Evolutionary conservation across 2,888 invertebrate species (phyloP), one percentile per base, ranked within the genome.

Genomic region (Agrochola macilenta): DNA sequence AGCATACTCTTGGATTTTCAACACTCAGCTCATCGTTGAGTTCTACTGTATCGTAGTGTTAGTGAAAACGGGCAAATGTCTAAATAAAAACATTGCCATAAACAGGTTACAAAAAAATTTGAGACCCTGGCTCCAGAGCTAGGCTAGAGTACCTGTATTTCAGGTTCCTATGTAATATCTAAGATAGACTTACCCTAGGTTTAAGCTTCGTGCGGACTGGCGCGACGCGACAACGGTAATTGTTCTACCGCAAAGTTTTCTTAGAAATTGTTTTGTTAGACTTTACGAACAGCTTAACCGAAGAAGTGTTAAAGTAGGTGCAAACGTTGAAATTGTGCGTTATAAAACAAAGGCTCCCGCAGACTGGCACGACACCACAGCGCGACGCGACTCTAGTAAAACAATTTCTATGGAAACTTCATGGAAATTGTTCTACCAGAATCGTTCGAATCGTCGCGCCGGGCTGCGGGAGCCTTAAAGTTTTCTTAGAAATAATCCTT

Each of bases 401-500:
- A 26, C 17, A 12, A 26, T 14, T n/a, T 57, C n/a, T 12, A n/a
- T 57, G 57, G 7, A 58, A 58, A 58, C 14, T 58, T 26, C n/a
- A 17, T 17, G 26, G 8, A 26, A 26, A 58, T 26, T 26, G n/a
- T 26, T 58, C 14, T 26, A 58, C 58, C 14, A 58, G 58, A 14
- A 26, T 26, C 17, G 14, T 7, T 14, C 14, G 14, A 14, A 17
- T 5, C 14, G 1, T 30, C 17, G 2, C 12, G 57, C 12, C n/a
- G 5, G 23, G 23, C 11, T 23, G 23, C 9, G 23, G 23, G 52
- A 20, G 57, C 2, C 0, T n/a, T 11, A 23, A 30, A 20, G 39
- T n/a, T 52, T 79, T 69, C 64, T 20, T 23, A 60, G 68, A 60
- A 80, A 17, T 17, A 75, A 80, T 75, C 23, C 65, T 66, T 70